A percentile compares a stretch with the other conserved stretches of the same genome.
phyloP scores from a whole-genome alignment of 35 echinoderm and acorn worm species.

The Apostichopus californicus region DNA sequence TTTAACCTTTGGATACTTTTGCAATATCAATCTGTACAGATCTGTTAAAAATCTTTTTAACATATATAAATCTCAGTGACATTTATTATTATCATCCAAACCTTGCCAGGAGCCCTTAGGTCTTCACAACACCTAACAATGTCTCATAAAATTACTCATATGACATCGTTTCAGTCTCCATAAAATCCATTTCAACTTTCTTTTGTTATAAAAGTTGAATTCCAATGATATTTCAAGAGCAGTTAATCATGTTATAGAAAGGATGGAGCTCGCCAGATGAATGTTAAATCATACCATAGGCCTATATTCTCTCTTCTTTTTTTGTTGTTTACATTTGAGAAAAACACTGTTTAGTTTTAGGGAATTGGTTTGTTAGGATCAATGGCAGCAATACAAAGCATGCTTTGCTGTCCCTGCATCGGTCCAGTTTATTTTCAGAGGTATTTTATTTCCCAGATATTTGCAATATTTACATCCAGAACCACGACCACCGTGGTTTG shows the following conservation, averaged over 20 bases:
- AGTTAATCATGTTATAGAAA: neutral
- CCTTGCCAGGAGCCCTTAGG: neutral
- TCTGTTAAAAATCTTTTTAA: neutral
- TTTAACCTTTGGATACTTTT: too few species aligned
- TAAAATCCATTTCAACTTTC: too few species aligned
- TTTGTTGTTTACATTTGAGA: neutral
- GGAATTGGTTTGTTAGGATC: neutral
- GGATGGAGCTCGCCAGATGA: too few species aligned
- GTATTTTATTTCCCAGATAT: neutral
- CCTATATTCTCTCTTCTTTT: too few species aligned
- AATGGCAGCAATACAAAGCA: neutral
- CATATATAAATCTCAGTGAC: neutral
- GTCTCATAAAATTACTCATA: neutral
- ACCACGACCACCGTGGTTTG: neutral
- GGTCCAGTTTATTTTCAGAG: neutral
- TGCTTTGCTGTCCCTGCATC: neutral
- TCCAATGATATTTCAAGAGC: too few species aligned
- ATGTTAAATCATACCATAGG: too few species aligned
- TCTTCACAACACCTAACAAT: neutral
- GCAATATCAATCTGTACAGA: neutral
- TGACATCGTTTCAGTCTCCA: neutral
- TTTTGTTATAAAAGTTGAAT: too few species aligned
- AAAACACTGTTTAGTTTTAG: neutral
- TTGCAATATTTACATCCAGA: neutral
- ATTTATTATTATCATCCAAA: neutral